Evolutionary conservation across 2,113 vertebrate genomes (phyloP), one percentile per base, ranked within the genome.

Genomic region (Empidonax traillii): DNA sequence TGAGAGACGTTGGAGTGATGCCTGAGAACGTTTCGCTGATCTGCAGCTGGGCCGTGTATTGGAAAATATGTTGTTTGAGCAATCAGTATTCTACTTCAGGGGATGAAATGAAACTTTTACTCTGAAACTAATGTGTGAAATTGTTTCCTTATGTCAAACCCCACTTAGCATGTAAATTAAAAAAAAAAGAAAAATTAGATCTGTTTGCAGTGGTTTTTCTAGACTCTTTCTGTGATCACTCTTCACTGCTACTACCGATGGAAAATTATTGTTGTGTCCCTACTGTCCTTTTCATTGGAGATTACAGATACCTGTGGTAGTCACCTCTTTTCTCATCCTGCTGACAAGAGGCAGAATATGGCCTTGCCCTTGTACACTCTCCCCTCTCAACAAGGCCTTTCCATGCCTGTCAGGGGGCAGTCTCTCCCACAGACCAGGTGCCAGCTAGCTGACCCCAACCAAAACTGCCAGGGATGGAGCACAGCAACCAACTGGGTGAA

Each of bases 11-110:
- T 85, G 88, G 82, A 93, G 31, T 65, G 44, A 72, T 89, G 73
- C 61, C 92, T 91, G 56, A 68, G 86, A 92, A 81, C 65, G n/a
- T 86, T 90, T 84, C 87, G 47, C 66, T 94, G 80, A 66, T 74
- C 76, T 82, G 56, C 85, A 81, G 47, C 49, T 93, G 77, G 81
- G 49, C 53, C 28, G 1, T 46, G 25, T 87, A 79, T 83, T 61
- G 46, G 37, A 82, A 92, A 81, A 81, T 67, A 75, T 0, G 3
- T 4, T 1, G 27, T 93, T 85, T 85, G 63, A 93, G 51, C 58
- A 93, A 93, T 73, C 69, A 76, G 62, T 73, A 69, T 85, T 91
- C 71, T 80, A 28, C 81, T 85, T 87, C 41, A 80, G 67, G 51
- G 49, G 18, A 39, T 83, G 11, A 90, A 95, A 91, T 76, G 6